Conservation (phyloP, 2,888 invertebrate species). For the Drosophila yooni region DNA sequence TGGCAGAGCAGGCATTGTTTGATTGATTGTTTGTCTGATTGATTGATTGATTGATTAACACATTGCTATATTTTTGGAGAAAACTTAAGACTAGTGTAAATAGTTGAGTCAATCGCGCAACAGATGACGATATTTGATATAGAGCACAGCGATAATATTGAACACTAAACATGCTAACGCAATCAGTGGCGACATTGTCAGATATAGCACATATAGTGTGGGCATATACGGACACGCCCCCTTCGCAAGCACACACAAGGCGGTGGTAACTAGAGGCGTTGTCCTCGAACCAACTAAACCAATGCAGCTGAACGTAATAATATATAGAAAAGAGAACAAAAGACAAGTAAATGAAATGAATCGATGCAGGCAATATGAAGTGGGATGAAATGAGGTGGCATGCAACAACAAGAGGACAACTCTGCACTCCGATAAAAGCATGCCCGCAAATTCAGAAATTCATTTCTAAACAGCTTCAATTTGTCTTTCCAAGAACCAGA, state of each 20-base stretch:
- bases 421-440: background rate
- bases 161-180: constrained; percentile 83
- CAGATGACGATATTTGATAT: constrained; percentile 74
- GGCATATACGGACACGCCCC: constrained; percentile 83
- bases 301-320: constrained; percentile 69
- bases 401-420: constrained; percentile 4
- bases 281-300: constrained; percentile 53
- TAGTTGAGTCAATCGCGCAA: constrained; percentile 41
- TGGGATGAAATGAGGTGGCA: constrained; percentile 20
- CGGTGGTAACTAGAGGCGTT: constrained; percentile 62
- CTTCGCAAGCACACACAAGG: constrained; percentile 81
- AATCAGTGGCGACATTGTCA: constrained; percentile 83
- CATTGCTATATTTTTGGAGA: constrained; percentile 8
- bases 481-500: background rate
- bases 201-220: constrained; percentile 81
- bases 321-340: constrained; percentile 44
- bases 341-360: constrained; percentile 52
- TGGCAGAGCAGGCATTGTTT: constrained; percentile 33
- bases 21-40: constrained; percentile 14
- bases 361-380: constrained; percentile 28
- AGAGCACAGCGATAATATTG: constrained; percentile 77
- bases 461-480: background rate
- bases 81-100: constrained; percentile 23
- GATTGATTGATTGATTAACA: constrained; percentile 16
- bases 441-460: background rate